phyloP scores from a whole-genome alignment of 2,888 invertebrate species.

The Cephus sareptanus region DNA sequence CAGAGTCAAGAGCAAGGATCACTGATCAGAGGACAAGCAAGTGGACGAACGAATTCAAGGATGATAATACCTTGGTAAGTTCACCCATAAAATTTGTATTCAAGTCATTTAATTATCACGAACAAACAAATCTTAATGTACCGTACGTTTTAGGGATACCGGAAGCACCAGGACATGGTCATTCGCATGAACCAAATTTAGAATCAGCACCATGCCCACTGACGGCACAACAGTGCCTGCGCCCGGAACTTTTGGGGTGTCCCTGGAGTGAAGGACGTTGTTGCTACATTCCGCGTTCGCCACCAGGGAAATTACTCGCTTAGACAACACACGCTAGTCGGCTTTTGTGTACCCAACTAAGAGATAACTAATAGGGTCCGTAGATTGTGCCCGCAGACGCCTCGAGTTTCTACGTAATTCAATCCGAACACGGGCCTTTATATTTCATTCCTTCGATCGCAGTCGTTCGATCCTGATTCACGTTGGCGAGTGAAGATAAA shows the following conservation, averaged over 20 bases:
- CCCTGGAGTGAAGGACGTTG: slow-evolving; percentile 7
- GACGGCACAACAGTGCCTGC: neutral
- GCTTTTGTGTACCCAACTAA: slow-evolving; percentile 39
- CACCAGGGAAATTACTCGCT: slow-evolving; percentile 30
- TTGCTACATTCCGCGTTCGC: slow-evolving; percentile 12
- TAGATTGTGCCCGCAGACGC: slow-evolving; percentile 22
- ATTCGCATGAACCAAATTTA: neutral
- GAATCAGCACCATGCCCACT: neutral
- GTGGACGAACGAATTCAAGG: neutral
- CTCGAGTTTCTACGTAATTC: slow-evolving; percentile 26
- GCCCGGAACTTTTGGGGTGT: neutral
- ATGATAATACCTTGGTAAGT: neutral
- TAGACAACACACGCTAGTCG: slow-evolving; percentile 27
- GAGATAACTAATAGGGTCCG: slow-evolving; percentile 44
- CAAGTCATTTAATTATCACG: neutral
- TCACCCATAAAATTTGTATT: neutral
- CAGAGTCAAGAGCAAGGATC: neutral
- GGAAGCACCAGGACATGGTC: neutral
- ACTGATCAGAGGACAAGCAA: neutral
- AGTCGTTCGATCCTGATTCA: neutral
- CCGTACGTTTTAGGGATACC: neutral
- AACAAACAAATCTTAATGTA: neutral
- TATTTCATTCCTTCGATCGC: neutral
- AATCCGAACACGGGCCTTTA: slow-evolving; percentile 17
- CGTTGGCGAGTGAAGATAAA: neutral